These are phyloP conservation scores for Lepus townsendii DNA, from an alignment of 2,797 vertebrate genomes.

Conservation along the genomic window DNA sequence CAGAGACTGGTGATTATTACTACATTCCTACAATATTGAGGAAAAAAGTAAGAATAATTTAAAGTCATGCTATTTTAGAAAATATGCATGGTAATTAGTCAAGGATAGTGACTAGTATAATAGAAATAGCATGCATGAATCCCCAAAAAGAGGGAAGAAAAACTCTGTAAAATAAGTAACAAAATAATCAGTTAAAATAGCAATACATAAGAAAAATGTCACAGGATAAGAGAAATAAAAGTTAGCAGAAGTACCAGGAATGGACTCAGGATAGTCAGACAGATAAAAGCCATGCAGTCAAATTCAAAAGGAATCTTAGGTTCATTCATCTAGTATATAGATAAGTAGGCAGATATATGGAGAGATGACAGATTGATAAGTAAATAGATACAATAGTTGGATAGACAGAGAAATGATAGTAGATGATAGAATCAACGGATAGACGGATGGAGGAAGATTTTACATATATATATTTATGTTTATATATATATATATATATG, in stretches of 20 bases:
- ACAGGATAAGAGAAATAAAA: constrained; percentile 19
- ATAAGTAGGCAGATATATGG: neutral
- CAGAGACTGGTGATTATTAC: neutral
- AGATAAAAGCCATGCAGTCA: neutral
- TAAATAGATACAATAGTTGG: neutral
- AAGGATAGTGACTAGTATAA: neutral
- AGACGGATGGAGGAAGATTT: neutral
- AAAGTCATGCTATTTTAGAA: constrained; percentile 15
- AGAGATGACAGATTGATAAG: neutral
- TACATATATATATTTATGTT: neutral
- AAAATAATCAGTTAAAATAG: neutral
- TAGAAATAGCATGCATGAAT: neutral
- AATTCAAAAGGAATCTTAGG: neutral
- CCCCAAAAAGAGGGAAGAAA: neutral
- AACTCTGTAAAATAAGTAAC: neutral
- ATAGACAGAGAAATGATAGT: neutral
- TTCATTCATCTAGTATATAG: neutral
- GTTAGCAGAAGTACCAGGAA: neutral
- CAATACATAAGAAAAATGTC: neutral
- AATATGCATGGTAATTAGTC: neutral
- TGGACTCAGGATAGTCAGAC: neutral
- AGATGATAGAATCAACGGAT: neutral
- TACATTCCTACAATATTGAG: neutral
- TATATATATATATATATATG: neutral
- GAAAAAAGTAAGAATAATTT: neutral